Evolutionary conservation across 53 echinoderm and acorn worm genomes (phyloP).

Genomic region (Holothuria scabra): DNA sequence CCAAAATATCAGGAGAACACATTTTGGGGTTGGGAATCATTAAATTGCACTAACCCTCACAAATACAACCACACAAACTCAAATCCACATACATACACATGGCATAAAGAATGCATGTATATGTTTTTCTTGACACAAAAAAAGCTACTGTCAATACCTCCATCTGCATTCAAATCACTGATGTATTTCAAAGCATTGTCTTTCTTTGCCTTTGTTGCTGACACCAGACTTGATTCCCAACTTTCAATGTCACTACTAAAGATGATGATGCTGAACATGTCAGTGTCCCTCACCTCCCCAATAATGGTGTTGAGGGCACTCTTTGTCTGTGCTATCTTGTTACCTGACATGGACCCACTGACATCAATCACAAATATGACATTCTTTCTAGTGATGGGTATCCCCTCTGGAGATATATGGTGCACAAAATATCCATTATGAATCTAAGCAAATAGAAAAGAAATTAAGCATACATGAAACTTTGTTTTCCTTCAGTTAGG

Average conservation of each 20-base stretch:
- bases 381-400: slow-evolving; percentile 69
- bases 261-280: slow-evolving; percentile 56
- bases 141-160: slow-evolving; percentile 24
- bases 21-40: too few species aligned
- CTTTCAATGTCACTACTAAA: not conserved
- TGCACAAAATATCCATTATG: slow-evolving; percentile 93
- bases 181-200: slow-evolving; percentile 25
- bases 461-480: too few species aligned
- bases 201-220: slow-evolving; percentile 32
- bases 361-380: slow-evolving; percentile 89
- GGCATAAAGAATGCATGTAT: too few species aligned
- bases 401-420: slow-evolving; percentile 84
- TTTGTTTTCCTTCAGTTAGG: too few species aligned
- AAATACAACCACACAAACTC: too few species aligned
- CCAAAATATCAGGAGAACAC: too few species aligned
- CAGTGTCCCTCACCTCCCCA: slow-evolving; percentile 70
- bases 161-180: slow-evolving; percentile 13
- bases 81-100: too few species aligned
- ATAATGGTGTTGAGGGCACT: slow-evolving; percentile 72
- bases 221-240: slow-evolving; percentile 42
- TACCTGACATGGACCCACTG: slow-evolving; percentile 83
- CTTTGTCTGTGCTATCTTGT: slow-evolving; percentile 74
- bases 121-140: too few species aligned
- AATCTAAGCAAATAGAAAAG: slow-evolving; percentile 51
- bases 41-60: too few species aligned